phyloP scores from a whole-genome alignment of 2,888 invertebrate genomes.

The Mesochorus sp. region DNA sequence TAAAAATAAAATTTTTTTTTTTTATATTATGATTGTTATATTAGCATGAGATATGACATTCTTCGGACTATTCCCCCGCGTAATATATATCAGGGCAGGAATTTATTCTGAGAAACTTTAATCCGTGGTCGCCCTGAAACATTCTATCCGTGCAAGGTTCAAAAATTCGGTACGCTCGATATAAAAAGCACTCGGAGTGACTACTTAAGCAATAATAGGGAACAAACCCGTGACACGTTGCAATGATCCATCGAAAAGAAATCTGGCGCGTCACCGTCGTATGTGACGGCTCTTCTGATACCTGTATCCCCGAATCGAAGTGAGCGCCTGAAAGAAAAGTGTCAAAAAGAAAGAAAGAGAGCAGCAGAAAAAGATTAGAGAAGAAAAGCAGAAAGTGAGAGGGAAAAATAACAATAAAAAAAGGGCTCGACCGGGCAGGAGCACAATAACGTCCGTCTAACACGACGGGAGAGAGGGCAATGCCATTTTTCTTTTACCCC shows the following conservation, averaged over 20 bases:
- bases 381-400: slow-evolving; percentile 53
- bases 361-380: slow-evolving; percentile 36
- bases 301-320: slow-evolving; percentile 29
- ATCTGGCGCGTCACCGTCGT: slow-evolving; percentile 55
- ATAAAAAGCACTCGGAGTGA: slow-evolving; percentile 43
- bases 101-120: slow-evolving; percentile 49
- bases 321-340: slow-evolving; percentile 49
- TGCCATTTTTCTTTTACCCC: slow-evolving; percentile 36
- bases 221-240: slow-evolving; percentile 33
- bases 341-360: slow-evolving; percentile 47
- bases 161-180: slow-evolving; percentile 34
- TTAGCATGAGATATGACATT: neutral
- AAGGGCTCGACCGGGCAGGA: slow-evolving; percentile 30
- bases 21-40: neutral
- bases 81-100: slow-evolving; percentile 11
- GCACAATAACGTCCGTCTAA: slow-evolving; percentile 73
- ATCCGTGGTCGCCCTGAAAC: slow-evolving; percentile 27
- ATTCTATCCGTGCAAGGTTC: neutral
- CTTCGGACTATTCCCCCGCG: neutral
- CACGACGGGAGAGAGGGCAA: slow-evolving; percentile 70
- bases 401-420: slow-evolving; percentile 13
- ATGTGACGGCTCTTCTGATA: slow-evolving; percentile 15
- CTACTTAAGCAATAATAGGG: slow-evolving; percentile 54
- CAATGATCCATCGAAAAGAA: slow-evolving; percentile 49
- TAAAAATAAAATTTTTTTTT: neutral